phyloP scores from a whole-genome alignment of 2,888 invertebrate species.

The Mesorhabditis spiculigera region DNA sequence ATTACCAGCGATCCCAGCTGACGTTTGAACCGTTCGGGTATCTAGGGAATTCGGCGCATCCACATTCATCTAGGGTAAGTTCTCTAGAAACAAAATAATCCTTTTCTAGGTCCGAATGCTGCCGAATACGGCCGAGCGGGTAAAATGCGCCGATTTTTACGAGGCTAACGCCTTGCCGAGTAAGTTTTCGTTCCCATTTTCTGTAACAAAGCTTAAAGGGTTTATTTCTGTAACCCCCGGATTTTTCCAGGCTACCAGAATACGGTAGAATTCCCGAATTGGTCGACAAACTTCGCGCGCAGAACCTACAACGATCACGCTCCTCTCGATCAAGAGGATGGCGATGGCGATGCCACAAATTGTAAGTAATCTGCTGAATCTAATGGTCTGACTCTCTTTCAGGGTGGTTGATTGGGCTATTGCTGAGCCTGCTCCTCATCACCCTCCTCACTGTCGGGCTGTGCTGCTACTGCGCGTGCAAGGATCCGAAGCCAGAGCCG shows the following conservation, averaged over 20 bases:
- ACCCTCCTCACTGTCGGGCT: not conserved
- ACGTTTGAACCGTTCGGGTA: constrained; percentile 22
- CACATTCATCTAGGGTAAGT: constrained; percentile 1
- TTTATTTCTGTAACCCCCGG: not conserved
- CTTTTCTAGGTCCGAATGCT: constrained; percentile 8
- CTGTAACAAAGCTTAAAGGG: not conserved
- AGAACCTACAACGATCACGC: constrained; percentile 19
- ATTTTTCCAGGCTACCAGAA: constrained; percentile 21
- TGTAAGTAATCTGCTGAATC: not conserved
- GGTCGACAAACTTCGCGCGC: constrained; percentile 36
- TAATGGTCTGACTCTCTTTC: not conserved
- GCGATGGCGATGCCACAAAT: not conserved
- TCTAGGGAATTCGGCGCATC: constrained; percentile 15
- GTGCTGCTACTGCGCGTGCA: not conserved
- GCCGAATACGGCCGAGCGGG: not conserved
- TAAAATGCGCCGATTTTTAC: constrained; percentile 24
- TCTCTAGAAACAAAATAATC: not conserved
- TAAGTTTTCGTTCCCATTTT: constrained; percentile 3
- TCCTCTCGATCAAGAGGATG: not conserved
- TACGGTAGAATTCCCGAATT: constrained; percentile 31
- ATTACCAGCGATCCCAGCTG: constrained; percentile 29
- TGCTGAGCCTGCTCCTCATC: not conserved
- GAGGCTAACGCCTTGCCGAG: constrained; percentile 24
- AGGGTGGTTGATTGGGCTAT: constrained; percentile 4
- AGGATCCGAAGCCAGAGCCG: too few relatives aligned